Percentiles rank a stretch among this genome's conserved stretches.
Evolutionary conservation across 2,888 invertebrate species (phyloP).

Genomic region (Argyra leucocephala): DNA sequence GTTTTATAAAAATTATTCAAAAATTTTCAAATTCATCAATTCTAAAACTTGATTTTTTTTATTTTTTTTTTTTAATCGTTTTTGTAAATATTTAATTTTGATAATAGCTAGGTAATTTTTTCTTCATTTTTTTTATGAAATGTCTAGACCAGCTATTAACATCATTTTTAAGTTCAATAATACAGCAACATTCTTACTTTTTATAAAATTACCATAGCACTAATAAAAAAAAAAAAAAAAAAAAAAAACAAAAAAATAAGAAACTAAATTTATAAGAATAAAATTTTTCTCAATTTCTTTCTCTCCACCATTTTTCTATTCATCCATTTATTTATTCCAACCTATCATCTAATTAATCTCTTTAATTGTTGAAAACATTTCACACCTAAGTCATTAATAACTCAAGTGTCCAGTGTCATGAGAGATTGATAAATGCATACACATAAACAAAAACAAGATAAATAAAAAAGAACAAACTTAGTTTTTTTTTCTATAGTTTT

Average conservation of each 20-base stretch:
- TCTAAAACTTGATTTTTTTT: too few species aligned
- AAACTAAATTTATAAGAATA: too few species aligned
- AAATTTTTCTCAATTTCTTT: neutral
- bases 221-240: too few species aligned
- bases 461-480: neutral
- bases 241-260: too few species aligned
- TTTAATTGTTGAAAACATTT: conserved; percentile 6
- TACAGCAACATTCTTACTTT: too few species aligned
- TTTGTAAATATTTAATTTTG: neutral
- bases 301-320: neutral
- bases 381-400: conserved; percentile 6
- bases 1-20: too few species aligned
- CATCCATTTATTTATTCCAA: neutral
- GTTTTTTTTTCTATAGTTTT: too few species aligned
- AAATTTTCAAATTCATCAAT: too few species aligned
- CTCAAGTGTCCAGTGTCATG: conserved; percentile 1
- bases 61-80: neutral
- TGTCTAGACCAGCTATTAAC: neutral
- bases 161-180: too few species aligned
- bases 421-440: neutral
- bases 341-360: conserved; percentile 5
- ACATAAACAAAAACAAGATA: neutral
- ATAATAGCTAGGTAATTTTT: neutral
- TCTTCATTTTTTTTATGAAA: neutral
- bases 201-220: too few species aligned